These are phyloP conservation scores for Automeris io DNA, from an alignment of 2,888 invertebrate species.

Conservation along the genomic window DNA sequence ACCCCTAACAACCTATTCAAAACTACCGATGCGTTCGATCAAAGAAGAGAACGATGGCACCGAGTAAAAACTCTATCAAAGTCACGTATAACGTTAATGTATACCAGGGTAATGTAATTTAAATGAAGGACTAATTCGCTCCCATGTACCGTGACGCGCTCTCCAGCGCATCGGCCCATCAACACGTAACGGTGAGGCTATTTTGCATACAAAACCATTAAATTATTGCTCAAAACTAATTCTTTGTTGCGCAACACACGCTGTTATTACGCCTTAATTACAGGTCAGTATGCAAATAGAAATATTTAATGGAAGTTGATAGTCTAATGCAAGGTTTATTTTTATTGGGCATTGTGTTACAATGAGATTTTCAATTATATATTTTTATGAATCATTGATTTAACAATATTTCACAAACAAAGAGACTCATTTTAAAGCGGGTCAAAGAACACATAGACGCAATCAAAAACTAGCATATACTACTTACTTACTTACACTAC, in stretches of 20 bases:
- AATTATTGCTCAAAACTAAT: slow-evolving; percentile 76
- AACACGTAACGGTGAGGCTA: slow-evolving; percentile 72
- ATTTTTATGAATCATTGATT: not conserved
- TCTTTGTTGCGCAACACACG: slow-evolving; percentile 73
- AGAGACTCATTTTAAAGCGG: not conserved
- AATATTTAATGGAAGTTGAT: slow-evolving; percentile 66
- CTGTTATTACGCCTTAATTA: slow-evolving; percentile 74
- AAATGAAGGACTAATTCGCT: slow-evolving; percentile 73
- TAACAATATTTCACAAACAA: not conserved
- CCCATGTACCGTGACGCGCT: slow-evolving; percentile 69
- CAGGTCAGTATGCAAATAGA: slow-evolving; percentile 71
- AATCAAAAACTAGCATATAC: no score
- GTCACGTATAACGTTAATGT: slow-evolving; percentile 54
- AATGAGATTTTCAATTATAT: slow-evolving; percentile 26
- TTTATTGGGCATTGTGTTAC: slow-evolving; percentile 54
- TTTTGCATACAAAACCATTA: slow-evolving; percentile 77
- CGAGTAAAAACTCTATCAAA: slow-evolving; percentile 41
- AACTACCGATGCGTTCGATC: slow-evolving; percentile 45
- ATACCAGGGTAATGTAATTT: slow-evolving; percentile 64
- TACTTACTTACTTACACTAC: no score
- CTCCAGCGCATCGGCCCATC: slow-evolving; percentile 68
- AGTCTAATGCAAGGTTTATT: slow-evolving; percentile 50
- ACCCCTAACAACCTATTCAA: no score
- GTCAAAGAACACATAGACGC: no score
- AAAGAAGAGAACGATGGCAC: slow-evolving; percentile 36